These are phyloP conservation scores for Anarhynchus alexandrinus DNA, from an alignment of 2,113 vertebrate genomes.

Conservation along the genomic window DNA sequence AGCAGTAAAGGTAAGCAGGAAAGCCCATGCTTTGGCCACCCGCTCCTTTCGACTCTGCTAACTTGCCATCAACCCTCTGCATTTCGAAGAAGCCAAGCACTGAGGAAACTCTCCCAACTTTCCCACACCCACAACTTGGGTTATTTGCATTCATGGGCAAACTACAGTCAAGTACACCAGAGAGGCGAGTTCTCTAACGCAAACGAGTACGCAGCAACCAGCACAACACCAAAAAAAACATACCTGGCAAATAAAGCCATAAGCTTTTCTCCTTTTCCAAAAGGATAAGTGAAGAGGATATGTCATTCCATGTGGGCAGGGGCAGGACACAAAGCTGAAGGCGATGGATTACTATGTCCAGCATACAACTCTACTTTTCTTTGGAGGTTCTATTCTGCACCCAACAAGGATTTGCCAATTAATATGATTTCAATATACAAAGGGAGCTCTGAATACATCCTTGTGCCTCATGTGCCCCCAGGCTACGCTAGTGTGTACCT, in stretches of 20 bases:
- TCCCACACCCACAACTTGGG: background rate
- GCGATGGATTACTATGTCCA: background rate
- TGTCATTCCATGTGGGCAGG: background rate
- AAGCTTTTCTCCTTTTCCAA: background rate
- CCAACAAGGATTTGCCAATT: background rate
- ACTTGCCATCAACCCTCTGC: background rate
- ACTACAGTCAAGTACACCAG: background rate
- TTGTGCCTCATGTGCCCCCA: background rate
- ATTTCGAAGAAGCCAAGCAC: background rate
- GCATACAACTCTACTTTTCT: background rate
- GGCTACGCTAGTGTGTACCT: background rate
- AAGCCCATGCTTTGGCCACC: background rate
- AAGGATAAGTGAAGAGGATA: background rate
- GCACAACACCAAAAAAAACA: background rate
- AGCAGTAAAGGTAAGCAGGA: background rate
- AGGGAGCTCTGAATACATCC: background rate
- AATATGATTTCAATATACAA: background rate
- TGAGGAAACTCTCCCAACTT: background rate
- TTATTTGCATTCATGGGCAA: constrained; percentile 4
- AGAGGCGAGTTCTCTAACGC: background rate
- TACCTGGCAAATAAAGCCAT: background rate
- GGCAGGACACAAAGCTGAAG: background rate
- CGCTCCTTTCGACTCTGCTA: background rate
- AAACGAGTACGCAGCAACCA: background rate
- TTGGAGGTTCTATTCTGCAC: background rate